These are phyloP conservation scores for Sinelater perroti DNA, from an alignment of 2,888 invertebrate species.

Conservation along the genomic window DNA sequence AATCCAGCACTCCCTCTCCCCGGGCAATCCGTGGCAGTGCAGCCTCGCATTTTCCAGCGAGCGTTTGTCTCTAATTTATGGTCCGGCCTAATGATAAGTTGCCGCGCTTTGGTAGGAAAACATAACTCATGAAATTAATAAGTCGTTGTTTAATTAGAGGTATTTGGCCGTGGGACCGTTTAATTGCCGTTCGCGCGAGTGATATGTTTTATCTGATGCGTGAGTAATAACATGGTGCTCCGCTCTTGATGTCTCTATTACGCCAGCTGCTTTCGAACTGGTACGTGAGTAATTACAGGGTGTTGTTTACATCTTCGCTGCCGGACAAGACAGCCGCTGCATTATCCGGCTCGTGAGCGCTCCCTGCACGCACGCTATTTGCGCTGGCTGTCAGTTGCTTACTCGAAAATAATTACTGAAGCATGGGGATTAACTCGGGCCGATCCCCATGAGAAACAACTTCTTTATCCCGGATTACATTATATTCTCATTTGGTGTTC, in stretches of 20 bases:
- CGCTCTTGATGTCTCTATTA: conserved; percentile 33
- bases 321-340: conserved; percentile 31
- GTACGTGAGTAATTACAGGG: conserved; percentile 37
- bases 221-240: conserved; percentile 36
- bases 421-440: too few relatives aligned
- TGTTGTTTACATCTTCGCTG: conserved; percentile 33
- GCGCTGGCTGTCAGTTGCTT: too few relatives aligned
- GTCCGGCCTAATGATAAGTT: conserved; percentile 38
- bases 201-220: conserved; percentile 40
- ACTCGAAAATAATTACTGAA: too few relatives aligned
- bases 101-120: conserved; percentile 37
- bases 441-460: too few relatives aligned
- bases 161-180: conserved; percentile 40
- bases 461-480: too few relatives aligned
- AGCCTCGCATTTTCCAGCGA: conserved; percentile 32
- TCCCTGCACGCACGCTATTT: conserved; percentile 22
- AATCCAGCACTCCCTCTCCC: too few relatives aligned
- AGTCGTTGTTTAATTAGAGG: conserved; percentile 41
- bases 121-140: conserved; percentile 42
- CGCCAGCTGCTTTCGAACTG: conserved; percentile 34
- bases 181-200: conserved; percentile 40
- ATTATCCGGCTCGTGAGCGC: conserved; percentile 32
- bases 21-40: conserved; percentile 12
- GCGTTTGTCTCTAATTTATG: conserved; percentile 34
- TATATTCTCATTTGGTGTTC: too few relatives aligned